Evolutionary conservation across 2,888 invertebrate genomes (phyloP).

Genomic region (Chironomus tentans): DNA sequence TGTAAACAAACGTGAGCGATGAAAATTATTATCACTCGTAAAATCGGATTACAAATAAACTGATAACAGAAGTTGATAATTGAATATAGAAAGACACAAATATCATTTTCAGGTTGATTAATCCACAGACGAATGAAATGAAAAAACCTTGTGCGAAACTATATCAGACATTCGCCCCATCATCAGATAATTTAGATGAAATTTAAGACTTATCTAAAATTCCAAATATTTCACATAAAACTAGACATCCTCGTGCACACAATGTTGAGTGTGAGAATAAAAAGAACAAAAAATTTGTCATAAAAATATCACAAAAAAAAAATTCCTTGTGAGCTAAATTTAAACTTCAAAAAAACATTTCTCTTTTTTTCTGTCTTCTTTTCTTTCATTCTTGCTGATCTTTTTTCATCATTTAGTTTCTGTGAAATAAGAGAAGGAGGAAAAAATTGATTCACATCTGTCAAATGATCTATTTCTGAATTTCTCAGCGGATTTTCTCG

Average conservation of each 20-base stretch:
- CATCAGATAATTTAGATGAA: neutral
- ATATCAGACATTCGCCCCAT: neutral
- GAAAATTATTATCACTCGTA: neutral
- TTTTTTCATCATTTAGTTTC: neutral
- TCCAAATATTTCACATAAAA: neutral
- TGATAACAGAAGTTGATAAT: neutral
- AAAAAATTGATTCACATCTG: conserved; percentile 21
- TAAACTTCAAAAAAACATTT: neutral
- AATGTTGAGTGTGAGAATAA: neutral
- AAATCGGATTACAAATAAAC: neutral
- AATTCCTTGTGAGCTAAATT: neutral
- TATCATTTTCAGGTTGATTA: neutral
- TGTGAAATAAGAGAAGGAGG: neutral
- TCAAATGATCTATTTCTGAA: conserved; percentile 9
- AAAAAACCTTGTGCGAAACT: neutral
- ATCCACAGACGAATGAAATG: neutral
- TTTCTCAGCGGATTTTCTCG: neutral
- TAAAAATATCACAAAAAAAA: neutral
- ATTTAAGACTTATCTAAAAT: neutral
- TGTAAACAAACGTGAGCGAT: neutral
- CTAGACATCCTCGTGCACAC: neutral
- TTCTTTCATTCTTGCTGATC: neutral
- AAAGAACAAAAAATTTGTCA: neutral
- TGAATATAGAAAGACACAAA: neutral
- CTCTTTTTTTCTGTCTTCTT: neutral